Evolutionary conservation across 2,113 vertebrate genomes (phyloP).

Genomic region (Pseudopodoces humilis): DNA sequence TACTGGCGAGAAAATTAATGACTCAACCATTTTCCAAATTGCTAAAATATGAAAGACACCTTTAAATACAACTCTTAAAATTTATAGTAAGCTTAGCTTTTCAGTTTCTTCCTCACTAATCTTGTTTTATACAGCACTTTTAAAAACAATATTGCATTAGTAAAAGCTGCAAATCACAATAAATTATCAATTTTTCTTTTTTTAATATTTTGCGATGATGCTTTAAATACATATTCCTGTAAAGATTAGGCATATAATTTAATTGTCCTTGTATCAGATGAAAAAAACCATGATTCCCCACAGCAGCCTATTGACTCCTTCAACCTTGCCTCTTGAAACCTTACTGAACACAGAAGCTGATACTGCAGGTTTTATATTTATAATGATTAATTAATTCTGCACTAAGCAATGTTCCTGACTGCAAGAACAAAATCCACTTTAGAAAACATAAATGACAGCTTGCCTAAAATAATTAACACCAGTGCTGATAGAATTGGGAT

Average conservation of each 20-base stretch:
- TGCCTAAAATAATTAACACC: constrained; percentile 86
- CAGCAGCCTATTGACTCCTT: constrained; percentile 80
- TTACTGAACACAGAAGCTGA: constrained; percentile 80
- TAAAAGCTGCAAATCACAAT: constrained; percentile 28
- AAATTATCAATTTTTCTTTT: constrained; percentile 20
- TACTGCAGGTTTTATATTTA: constrained; percentile 86
- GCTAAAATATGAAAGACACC: not conserved
- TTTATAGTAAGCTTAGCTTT: constrained; percentile 41
- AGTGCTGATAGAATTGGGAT: constrained; percentile 77
- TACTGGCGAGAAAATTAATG: not conserved
- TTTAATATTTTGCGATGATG: constrained; percentile 21
- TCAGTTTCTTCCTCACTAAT: not conserved
- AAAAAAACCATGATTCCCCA: constrained; percentile 68
- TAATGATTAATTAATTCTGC: constrained; percentile 89
- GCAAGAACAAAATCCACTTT: constrained; percentile 84
- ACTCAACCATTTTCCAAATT: not conserved
- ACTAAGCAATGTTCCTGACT: constrained; percentile 85
- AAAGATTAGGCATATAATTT: constrained; percentile 70
- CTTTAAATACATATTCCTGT: constrained; percentile 48
- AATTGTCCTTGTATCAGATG: constrained; percentile 78
- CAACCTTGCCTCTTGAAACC: constrained; percentile 85
- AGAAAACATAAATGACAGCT: constrained; percentile 85
- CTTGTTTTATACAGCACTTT: constrained; percentile 1
- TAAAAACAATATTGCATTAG: constrained; percentile 21
- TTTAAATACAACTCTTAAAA: not conserved